Conservation (phyloP, 2,113 vertebrate species). For the Microtus ochrogaster region DNA sequence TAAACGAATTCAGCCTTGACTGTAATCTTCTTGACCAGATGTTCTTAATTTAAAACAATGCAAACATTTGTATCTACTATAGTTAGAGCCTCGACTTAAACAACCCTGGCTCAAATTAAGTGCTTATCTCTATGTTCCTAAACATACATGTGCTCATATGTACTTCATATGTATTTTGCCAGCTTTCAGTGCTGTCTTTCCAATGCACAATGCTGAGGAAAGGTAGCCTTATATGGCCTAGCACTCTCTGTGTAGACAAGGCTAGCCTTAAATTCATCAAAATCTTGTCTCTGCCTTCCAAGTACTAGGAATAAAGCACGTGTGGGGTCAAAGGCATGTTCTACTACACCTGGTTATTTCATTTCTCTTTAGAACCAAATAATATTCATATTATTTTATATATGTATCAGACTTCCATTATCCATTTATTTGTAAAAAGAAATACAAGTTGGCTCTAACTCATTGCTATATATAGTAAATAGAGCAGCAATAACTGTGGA, state of each 20-base stretch:
- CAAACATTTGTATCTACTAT: background rate
- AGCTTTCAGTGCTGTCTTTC: background rate
- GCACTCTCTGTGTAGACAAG: background rate
- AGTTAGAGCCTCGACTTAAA: background rate
- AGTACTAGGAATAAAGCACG: background rate
- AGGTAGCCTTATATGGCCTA: background rate
- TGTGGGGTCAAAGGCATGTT: background rate
- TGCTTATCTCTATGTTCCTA: background rate
- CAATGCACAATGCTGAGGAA: background rate
- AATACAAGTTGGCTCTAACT: background rate
- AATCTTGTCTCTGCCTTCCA: background rate
- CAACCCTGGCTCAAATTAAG: background rate
- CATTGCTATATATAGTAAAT: background rate
- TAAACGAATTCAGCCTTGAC: background rate
- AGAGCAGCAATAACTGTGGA: background rate
- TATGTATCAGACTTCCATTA: background rate
- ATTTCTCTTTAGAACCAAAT: background rate
- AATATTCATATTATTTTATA: background rate
- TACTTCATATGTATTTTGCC: background rate
- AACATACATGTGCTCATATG: background rate
- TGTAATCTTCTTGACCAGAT: background rate
- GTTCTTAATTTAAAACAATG: background rate
- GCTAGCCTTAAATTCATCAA: background rate
- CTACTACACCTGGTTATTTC: background rate
- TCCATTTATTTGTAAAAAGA: background rate